Percentiles rank a stretch among this genome's conserved stretches.
These are phyloP conservation scores for Anthoptus insignis DNA, from an alignment of 2,888 invertebrate genomes.

Conservation along the genomic window DNA sequence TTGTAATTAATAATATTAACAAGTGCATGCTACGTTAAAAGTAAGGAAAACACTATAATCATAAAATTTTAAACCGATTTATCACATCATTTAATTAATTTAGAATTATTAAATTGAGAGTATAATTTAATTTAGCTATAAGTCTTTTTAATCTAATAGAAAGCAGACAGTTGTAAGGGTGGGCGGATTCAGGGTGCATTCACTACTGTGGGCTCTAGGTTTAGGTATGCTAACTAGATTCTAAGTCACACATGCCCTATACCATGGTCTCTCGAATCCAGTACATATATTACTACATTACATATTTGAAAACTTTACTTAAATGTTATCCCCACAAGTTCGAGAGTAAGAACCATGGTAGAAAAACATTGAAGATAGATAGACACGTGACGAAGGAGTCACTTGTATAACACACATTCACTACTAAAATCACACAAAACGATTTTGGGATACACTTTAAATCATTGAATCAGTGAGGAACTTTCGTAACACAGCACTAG, in stretches of 20 bases:
- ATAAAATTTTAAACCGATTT: too few species aligned
- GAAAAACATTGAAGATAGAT: conserved; percentile 40
- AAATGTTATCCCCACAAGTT: conserved; percentile 7
- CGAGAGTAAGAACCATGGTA: conserved; percentile 48
- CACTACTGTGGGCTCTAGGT: conserved; percentile 64
- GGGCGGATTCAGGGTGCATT: conserved; percentile 61
- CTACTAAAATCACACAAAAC: conserved; percentile 32
- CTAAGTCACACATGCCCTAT: conserved; percentile 57
- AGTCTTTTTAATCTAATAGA: conserved; percentile 50
- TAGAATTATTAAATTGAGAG: background rate
- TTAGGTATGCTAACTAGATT: conserved; percentile 31
- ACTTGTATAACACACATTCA: conserved; percentile 27
- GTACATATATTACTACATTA: too few species aligned
- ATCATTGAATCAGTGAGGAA: conserved; percentile 25
- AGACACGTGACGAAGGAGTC: conserved; percentile 37
- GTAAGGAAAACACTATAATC: too few species aligned
- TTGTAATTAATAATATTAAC: too few species aligned
- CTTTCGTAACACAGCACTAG: conserved; percentile 32
- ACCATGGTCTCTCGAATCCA: conserved; percentile 62
- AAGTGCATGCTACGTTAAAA: too few species aligned
- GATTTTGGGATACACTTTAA: conserved; percentile 26
- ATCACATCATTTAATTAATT: background rate
- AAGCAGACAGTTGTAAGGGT: conserved; percentile 55
- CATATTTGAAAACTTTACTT: too few species aligned
- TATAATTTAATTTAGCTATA: conserved; percentile 11